Evolutionary conservation across 2,797 vertebrate genomes (phyloP), one percentile per base, ranked within the genome.

Genomic region (Lycodopsis pacificus): DNA sequence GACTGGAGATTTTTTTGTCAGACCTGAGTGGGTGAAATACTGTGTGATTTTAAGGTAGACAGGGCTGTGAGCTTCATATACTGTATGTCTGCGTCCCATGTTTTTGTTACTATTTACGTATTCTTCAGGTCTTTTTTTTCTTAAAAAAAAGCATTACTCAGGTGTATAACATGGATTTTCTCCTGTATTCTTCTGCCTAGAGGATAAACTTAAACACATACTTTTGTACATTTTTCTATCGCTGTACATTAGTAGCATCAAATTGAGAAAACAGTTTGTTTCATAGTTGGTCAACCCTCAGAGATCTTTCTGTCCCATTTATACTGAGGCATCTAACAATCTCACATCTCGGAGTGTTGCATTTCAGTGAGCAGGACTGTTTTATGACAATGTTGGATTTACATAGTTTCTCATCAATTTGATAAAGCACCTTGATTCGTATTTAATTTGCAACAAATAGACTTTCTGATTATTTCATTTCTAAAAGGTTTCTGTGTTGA

Each of bases 381-480:
- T 66, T 51, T 19, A 79, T 44, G 5, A 3, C 19, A 65, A 12
- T 38, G 22, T 17, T 40, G 36, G 9, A 38, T 79, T 48, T 25
- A 44, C 4, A 61, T 14, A 27, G 25, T 40, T 66, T 27, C 38
- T 27, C 10, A 30, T 56, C 4, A 46, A 38, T 6, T 40, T 62
- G n/a, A 44, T 64, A 0, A 63, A 72, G 8, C 17, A 10, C 25
- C 3, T 63, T 72, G 10, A 34, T 40, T 77, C 34, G 0, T 65
- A 38, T 70, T 70, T 70, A 0, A 63, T 30, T 57, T 30, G 13
- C 30, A 19, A 49, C 5, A 70, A 57, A 51, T 15, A 46, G 58
- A 54, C 9, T 7, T 59, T 56, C n/a, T 42, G 54, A 13, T 38
- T 70, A n/a, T 22, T 57, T 56, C 75, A 63, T 58, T 22, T 32